Percentiles rank a stretch among this genome's conserved stretches.
Evolutionary conservation across 64 coral and sea anemone species (phyloP).

Genomic region (Montipora foliosa): DNA sequence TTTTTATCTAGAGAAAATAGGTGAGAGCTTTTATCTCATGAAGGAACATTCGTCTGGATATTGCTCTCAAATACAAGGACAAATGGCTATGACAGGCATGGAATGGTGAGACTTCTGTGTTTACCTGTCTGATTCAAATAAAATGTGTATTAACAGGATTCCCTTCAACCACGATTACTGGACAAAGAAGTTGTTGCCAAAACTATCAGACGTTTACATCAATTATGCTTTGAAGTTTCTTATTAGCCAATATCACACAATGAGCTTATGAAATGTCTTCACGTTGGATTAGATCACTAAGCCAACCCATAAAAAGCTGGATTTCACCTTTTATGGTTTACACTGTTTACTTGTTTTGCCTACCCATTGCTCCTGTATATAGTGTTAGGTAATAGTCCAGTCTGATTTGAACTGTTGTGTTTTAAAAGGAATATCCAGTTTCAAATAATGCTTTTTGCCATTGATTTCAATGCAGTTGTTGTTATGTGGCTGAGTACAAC

Average conservation of each 20-base stretch:
- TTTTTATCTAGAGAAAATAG: constrained; percentile 36
- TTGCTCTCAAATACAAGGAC: not conserved
- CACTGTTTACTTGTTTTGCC: too few relatives aligned
- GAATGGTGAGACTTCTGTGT: constrained; percentile 2
- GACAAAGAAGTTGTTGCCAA: not conserved
- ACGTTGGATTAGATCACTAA: too few relatives aligned
- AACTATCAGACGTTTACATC: too few relatives aligned
- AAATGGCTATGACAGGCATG: constrained; percentile 51
- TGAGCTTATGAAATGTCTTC: too few relatives aligned
- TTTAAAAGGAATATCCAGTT: too few relatives aligned
- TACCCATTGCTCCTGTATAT: too few relatives aligned
- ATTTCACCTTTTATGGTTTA: constrained; percentile 11
- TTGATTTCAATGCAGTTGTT: too few relatives aligned
- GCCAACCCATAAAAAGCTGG: not conserved
- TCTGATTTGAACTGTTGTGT: too few relatives aligned
- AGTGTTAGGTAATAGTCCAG: too few relatives aligned
- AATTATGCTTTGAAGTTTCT: not conserved
- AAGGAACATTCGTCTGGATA: constrained; percentile 35
- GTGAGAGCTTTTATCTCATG: not conserved
- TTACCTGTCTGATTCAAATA: too few relatives aligned
- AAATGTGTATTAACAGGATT: constrained; percentile 30
- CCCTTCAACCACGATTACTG: constrained; percentile 25
- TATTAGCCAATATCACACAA: not conserved
- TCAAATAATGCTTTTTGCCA: too few relatives aligned
- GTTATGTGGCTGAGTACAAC: too few relatives aligned